Percentiles rank a stretch among this genome's conserved stretches.
These are phyloP conservation scores for Pantherophis guttatus DNA, from an alignment of 2,113 vertebrate genomes.

Conservation along the genomic window DNA sequence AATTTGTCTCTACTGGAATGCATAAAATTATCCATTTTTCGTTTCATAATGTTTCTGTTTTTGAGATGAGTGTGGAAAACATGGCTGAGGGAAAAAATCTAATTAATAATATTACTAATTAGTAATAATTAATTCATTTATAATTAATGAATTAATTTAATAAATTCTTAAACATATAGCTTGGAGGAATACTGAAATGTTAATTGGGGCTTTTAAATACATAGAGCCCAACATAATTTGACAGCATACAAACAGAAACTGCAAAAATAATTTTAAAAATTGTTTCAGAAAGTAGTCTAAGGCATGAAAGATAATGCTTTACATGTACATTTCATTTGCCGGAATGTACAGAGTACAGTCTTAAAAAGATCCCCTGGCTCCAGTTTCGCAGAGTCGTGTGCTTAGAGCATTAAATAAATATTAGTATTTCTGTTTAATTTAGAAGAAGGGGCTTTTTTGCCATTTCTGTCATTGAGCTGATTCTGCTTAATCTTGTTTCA, in stretches of 20 bases:
- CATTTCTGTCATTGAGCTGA: slow-evolving; percentile 80
- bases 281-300: slow-evolving; percentile 56
- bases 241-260: slow-evolving; percentile 55
- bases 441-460: slow-evolving; percentile 80
- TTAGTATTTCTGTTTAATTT: slow-evolving; percentile 77
- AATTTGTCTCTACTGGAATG: no score
- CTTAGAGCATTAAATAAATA: slow-evolving; percentile 57
- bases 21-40: slow-evolving; percentile 79
- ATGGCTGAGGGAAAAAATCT: slow-evolving; percentile 61
- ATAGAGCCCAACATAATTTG: slow-evolving; percentile 44
- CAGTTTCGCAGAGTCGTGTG: slow-evolving; percentile 60
- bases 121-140: no score
- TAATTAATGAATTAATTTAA: background rate
- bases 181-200: slow-evolving; percentile 37
- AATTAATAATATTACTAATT: slow-evolving; percentile 27
- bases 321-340: slow-evolving; percentile 67
- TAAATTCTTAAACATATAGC: slow-evolving; percentile 29
- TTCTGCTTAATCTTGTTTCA: slow-evolving; percentile 64
- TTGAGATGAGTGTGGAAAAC: slow-evolving; percentile 62
- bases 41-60: slow-evolving; percentile 73
- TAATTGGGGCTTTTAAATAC: slow-evolving; percentile 54
- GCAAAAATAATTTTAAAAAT: slow-evolving; percentile 39
- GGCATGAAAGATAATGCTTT: slow-evolving; percentile 25
- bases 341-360: slow-evolving; percentile 62
- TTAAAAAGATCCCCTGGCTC: slow-evolving; percentile 65